These are phyloP conservation scores for Vanessa cardui DNA, from an alignment of 2,888 invertebrate species.

Conservation along the genomic window DNA sequence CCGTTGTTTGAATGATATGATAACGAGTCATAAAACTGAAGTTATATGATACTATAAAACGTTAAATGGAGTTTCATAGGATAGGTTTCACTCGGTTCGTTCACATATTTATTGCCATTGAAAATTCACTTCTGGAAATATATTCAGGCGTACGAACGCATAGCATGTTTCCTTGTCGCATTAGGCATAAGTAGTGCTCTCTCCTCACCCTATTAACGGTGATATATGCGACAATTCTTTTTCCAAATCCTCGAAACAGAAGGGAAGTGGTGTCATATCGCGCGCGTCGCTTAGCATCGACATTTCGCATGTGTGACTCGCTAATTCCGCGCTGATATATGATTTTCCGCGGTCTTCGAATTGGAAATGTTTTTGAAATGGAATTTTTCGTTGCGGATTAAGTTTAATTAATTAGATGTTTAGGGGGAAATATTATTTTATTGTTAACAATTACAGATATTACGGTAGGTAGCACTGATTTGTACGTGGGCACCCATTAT, in stretches of 20 bases:
- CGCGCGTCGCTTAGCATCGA: slow-evolving; percentile 64
- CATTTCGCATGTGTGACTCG: slow-evolving; percentile 64
- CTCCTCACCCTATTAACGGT: slow-evolving; percentile 81
- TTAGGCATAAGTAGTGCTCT: slow-evolving; percentile 83
- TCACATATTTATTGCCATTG: slow-evolving; percentile 76
- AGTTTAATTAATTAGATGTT: slow-evolving; percentile 1
- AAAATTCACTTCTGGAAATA: slow-evolving; percentile 72
- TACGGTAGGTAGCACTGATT: too few relatives aligned
- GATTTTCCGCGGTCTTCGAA: slow-evolving; percentile 60
- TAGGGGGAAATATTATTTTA: background rate
- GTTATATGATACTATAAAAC: slow-evolving; percentile 26
- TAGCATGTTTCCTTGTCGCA: slow-evolving; percentile 80
- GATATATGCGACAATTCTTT: slow-evolving; percentile 82
- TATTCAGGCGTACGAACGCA: slow-evolving; percentile 68
- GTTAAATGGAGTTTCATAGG: slow-evolving; percentile 22
- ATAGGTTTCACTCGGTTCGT: slow-evolving; percentile 46
- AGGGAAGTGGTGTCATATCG: slow-evolving; percentile 74
- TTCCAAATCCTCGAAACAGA: slow-evolving; percentile 75
- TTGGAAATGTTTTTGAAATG: slow-evolving; percentile 58
- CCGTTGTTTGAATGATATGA: background rate
- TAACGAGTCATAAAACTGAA: slow-evolving; percentile 15
- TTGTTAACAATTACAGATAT: too few relatives aligned
- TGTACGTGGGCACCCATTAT: too few relatives aligned
- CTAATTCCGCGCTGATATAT: slow-evolving; percentile 77
- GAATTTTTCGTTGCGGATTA: slow-evolving; percentile 26